Evolutionary conservation across 2,797 vertebrate genomes (phyloP), one percentile per base, ranked within the genome.

Genomic region (Crax fasciolata): DNA sequence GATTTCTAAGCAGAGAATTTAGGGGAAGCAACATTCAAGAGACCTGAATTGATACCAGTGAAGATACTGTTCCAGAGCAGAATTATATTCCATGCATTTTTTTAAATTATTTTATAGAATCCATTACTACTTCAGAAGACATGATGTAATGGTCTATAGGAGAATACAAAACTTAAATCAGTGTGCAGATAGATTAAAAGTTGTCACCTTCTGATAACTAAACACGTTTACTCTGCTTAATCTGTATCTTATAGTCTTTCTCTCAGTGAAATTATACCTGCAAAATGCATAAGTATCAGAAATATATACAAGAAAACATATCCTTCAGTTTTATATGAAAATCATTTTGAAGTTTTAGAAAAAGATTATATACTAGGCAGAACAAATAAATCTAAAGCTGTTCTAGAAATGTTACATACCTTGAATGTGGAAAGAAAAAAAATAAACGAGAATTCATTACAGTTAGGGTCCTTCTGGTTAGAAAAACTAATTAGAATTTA

Each of bases 361-460:
- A 67, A 68, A 27, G 0, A 49, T 49, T 87, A 82, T 66, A 39
- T 5, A 48, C 30, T 8, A 52, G 0, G 0, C 27, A 24, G 9
- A 84, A 55, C 4, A 86, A 63, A 6, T 39, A 13, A 87, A 66
- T 83, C 21, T 57, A 71, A 90, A 61, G 1, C 12, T 70, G 1
- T 52, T 85, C 21, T 38, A 67, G 17, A 89, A 74, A 59, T 80
- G 4, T 55, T 48, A 52, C 8, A 10, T 57, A 75, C 1, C 13
- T n/a, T 15, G 46, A 68, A 18, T 19, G 3, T 61, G 4, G 2
- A 75, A 54, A 57, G 13, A 8, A 58, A 65, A 57, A 54, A 19
- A 21, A 8, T 58, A 48, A 57, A 59, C 19, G 23, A 41, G 23
- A 41, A 74, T 62, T 71, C 0, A 75, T 51, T 61, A 89, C 51